Evolutionary conservation across 2,888 invertebrate species (phyloP), one percentile per base, ranked within the genome.

Genomic region (Therioaphis trifolii): DNA sequence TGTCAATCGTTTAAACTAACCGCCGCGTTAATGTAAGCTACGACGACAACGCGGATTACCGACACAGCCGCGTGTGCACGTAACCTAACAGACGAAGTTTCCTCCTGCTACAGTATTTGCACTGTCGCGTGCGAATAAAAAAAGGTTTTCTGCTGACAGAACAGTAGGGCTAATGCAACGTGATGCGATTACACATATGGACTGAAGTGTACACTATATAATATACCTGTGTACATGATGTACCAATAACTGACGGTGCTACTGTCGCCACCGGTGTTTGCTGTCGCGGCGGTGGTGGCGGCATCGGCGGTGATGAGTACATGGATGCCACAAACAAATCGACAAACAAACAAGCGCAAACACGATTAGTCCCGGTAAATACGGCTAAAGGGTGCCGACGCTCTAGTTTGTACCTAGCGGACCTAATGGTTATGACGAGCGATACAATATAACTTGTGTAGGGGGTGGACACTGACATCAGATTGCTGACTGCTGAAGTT

Each of bases 321-420:
- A 52, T 52, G 29, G 35, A 7, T 35, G 7, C 5, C 35, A 35
- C 66, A 66, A 49, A 77, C 66, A 78, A 78, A 78, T 68, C 78
- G 78, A 27, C 68, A 78, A 78, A 78, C 66, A 68, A 55, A 78
- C 78, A 40, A 68, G 52, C n/a, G 68, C 78, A 78, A 77, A 77
- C 77, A 77, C 12, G 55, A 35, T 35, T 35, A 35, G 35, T 7
- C 35, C 21, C 21, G 58, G n/a, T 0, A 24, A 11, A 12, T 12
- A 58, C 21, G 55, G 49, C 15, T 15, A 49, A 5, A 18, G 49
- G 21, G 21, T 3, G 18, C 24, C 1, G 24, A 21, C 58, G 58
- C 21, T 21, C 12, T 58, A 11, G 58, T 58, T 58, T 58, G 21
- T 12, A 58, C 21, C 21, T 21, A 21, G 21, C n/a, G 43, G 5